Conservation (phyloP, 2,113 vertebrate genomes). For the Saguinus imperator region DNA sequence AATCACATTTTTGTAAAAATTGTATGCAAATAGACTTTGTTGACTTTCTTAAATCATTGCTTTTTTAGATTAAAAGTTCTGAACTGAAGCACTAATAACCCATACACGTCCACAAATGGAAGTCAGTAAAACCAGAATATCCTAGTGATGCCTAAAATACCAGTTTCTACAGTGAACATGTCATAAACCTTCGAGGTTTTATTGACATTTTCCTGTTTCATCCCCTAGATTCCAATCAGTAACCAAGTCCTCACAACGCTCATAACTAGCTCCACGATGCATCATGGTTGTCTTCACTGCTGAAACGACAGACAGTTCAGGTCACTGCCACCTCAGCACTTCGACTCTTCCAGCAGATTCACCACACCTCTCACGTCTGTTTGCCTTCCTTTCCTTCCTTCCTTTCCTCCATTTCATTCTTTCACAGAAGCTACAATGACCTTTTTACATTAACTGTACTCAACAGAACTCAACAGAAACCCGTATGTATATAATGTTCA, state of each 20-base stretch:
- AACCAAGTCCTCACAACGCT: not conserved
- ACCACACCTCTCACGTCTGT: not conserved
- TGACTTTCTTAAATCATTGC: constrained; percentile 39
- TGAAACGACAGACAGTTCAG: not conserved
- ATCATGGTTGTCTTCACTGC: not conserved
- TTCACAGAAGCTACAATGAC: not conserved
- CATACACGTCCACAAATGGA: not conserved
- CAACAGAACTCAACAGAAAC: constrained; percentile 4
- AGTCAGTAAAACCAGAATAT: not conserved
- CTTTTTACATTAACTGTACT: not conserved
- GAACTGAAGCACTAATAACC: not conserved
- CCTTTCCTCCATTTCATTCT: not conserved
- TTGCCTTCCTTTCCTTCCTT: not conserved
- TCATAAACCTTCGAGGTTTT: not conserved
- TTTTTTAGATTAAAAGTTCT: constrained; percentile 22
- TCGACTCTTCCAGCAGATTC: not conserved
- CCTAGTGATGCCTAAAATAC: not conserved
- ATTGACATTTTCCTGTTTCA: not conserved
- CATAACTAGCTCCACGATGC: not conserved
- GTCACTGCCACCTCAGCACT: not conserved
- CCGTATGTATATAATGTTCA: not conserved
- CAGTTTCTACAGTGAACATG: not conserved
- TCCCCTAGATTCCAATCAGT: not conserved
- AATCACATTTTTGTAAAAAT: not conserved
- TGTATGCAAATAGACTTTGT: not conserved